A percentile compares a stretch with the other conserved stretches of the same genome.
phyloP scores from a whole-genome alignment of 2,888 invertebrate species.

The Metopia argyrocephala region DNA sequence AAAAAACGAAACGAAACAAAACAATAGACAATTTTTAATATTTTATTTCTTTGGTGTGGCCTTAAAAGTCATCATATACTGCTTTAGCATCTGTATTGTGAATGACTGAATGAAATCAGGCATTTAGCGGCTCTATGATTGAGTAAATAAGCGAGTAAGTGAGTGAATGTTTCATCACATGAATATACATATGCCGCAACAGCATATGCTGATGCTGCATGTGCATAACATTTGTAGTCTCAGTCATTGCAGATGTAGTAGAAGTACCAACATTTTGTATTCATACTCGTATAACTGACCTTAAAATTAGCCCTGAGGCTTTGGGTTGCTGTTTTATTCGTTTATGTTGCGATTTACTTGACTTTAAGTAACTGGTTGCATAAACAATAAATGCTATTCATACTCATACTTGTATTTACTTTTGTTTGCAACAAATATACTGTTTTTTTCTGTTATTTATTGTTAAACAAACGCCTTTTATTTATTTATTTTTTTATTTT shows the following conservation, averaged over 20 bases:
- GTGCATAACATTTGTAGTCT: background rate
- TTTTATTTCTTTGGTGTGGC: constrained; percentile 24
- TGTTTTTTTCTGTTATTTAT: constrained; percentile 49
- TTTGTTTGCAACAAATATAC: constrained; percentile 44
- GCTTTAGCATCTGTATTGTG: too few species aligned
- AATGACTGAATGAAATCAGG: too few species aligned
- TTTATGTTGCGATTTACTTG: constrained; percentile 12
- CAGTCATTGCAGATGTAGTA: background rate
- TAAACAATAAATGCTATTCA: constrained; percentile 29
- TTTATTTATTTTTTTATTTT: constrained; percentile 4
- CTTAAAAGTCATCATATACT: background rate
- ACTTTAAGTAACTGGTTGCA: constrained; percentile 36
- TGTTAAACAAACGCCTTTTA: constrained; percentile 45
- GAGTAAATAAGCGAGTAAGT: background rate
- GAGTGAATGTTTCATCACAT: constrained; percentile 4
- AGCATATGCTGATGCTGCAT: constrained; percentile 6
- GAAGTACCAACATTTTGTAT: background rate
- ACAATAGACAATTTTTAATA: constrained; percentile 10
- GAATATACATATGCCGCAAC: background rate
- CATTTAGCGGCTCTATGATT: too few species aligned
- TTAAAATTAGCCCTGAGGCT: constrained; percentile 63
- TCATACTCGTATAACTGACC: constrained; percentile 47
- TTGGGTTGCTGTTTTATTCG: constrained; percentile 52
- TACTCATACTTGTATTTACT: constrained; percentile 9
- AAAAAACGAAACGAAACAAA: background rate